Evolutionary conservation across 2,797 vertebrate genomes (phyloP), one percentile per base, ranked within the genome.

Genomic region (Darevskia nairensis): DNA sequence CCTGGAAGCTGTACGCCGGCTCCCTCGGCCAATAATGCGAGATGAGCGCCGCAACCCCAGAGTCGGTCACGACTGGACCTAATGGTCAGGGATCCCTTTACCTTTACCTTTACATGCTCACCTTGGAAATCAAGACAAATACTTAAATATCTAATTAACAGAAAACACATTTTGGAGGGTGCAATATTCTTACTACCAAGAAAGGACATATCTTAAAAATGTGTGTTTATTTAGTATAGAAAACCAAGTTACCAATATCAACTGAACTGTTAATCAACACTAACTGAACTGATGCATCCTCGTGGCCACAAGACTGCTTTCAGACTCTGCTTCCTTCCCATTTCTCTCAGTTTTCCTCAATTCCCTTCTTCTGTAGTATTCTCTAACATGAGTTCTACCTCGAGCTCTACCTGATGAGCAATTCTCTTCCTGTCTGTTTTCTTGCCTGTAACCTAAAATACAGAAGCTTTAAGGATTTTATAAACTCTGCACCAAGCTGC

Each of bases 391-490:
- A 88, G 61, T 82, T 71, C 25, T 84, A 50, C 86, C 82, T 90
- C 50, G 86, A 87, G 82, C 19, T 88, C 86, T 90, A 88, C 78
- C 86, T 90, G 89, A 69, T 78, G 82, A 82, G 50, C 50, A 85
- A 64, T 85, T 88, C 55, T 88, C 86, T 80, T 90, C 85, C 81
- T 90, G 85, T 87, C 89, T 87, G 76, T 25, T 80, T 87, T 80
- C 85, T 82, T 25, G 39, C 74, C 89, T 88, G 89, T 71, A 90
- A 90, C 72, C 86, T 90, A 85, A 90, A 82, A 88, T 72, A 90
- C 13, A 90, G 80, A 85, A 90, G 50, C 83, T 85, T 75, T 90
- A 66, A 87, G 76, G 75, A 66, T 75, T 89, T 80, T 66, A 64
- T 50, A 19, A 88, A 74, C 23, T 39, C 11, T 68, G 39, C 27